These are phyloP conservation scores for Cylindroiulus punctatus DNA, from an alignment of 2,888 invertebrate genomes.

Conservation along the genomic window DNA sequence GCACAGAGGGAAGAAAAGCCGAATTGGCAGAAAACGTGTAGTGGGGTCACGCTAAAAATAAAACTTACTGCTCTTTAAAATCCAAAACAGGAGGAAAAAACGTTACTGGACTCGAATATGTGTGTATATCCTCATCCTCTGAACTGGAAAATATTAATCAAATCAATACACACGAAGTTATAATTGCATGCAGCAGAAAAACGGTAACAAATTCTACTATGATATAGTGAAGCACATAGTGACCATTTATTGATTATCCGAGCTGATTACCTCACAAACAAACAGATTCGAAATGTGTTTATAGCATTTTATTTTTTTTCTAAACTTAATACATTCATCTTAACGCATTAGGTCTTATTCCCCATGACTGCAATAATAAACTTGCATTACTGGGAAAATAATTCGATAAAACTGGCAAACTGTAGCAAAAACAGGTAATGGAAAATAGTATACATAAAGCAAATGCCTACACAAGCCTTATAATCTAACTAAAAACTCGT, in stretches of 20 bases:
- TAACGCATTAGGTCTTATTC: no score
- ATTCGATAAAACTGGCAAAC: no score
- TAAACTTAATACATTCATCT: no score
- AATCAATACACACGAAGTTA: neutral
- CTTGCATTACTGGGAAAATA: no score
- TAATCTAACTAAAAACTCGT: neutral
- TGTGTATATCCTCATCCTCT: constrained; percentile 48
- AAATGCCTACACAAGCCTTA: neutral
- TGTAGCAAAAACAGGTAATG: no score
- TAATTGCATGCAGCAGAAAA: neutral
- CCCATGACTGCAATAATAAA: no score
- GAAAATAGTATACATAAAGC: neutral
- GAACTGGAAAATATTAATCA: constrained; percentile 39
- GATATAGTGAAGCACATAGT: no score
- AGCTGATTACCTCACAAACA: no score
- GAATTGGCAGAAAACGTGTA: neutral
- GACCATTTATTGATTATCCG: no score
- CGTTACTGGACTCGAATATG: constrained; percentile 62
- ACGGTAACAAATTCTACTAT: no score
- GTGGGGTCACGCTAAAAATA: constrained; percentile 35
- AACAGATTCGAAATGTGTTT: no score
- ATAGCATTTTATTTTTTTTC: no score
- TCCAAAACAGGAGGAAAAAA: constrained; percentile 77
- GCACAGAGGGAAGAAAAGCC: neutral
- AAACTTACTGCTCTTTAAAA: constrained; percentile 75